Base-by-base conservation (phyloP, 2,888 invertebrate genomes). In the Diarsia brunnea region DNA sequence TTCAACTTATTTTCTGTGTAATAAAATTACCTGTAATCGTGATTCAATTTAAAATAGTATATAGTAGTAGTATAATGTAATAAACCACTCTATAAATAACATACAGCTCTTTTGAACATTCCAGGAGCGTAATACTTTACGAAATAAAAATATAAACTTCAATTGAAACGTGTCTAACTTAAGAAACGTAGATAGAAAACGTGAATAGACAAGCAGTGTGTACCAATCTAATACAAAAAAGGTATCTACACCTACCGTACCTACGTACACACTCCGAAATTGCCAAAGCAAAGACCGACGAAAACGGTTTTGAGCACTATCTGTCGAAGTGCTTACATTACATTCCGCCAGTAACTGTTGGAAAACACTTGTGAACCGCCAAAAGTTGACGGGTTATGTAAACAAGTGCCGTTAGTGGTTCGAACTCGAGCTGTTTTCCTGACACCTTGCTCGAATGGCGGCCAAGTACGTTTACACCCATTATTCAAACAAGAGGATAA, bases 401-500 rank as follows among this genome's bases (percentile, higher is more conserved):
- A 96, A 96, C 96, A 96, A 95, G 92, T 92, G 88, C 93, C 94
- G 95, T 94, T 95, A 95, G 95, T 93, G 95, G 96, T 95, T 94
- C 89, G 90, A 93, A 94, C 92, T 94, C 91, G 91, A 93, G 92
- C 91, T 94, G 93, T 94, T 95, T 94, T 93, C 93, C 91, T 92
- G 95, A 94, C 95, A 96, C 96, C 96, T 96, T 94, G 92, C 93
- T 94, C 93, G 94, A 95, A 95, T 94, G 94, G 94, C 93, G 91
- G 92, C 92, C 91, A 91, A 95, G 95, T 95, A 95, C 95, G 93
- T 94, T 95, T 95, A 95, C 95, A 94, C 93, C 94, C 95, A 96
- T 96, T 95, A 96, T 96, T 96, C 96, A 96, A 96, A 96, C 96
- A 95, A 95, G 95, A 94, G 94, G 95, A 95, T 96, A 96, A 96